Evolutionary conservation across 2,888 invertebrate genomes (phyloP).

Genomic region (Blera fallax): DNA sequence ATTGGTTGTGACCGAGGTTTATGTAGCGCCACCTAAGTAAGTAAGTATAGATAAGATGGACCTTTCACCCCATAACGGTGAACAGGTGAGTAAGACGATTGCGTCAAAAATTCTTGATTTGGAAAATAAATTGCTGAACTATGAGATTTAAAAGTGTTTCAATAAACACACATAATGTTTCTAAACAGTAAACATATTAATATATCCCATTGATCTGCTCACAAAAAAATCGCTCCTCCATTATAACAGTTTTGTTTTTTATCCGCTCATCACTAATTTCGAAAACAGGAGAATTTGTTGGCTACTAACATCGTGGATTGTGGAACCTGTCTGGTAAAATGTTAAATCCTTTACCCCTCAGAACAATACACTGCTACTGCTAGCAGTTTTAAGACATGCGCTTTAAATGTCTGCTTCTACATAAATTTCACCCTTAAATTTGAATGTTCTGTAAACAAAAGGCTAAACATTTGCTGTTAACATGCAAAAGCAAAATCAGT

Average conservation of each 20-base stretch:
- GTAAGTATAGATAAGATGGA: too few relatives aligned
- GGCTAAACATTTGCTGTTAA: neutral
- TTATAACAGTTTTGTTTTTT: constrained; percentile 44
- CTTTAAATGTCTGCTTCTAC: neutral
- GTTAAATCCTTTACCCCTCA: neutral
- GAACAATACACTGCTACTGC: neutral
- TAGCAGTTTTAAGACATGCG: neutral
- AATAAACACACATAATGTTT: too few relatives aligned
- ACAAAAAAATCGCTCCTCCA: neutral
- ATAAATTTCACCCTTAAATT: neutral
- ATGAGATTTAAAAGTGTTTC: too few relatives aligned
- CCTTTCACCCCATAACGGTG: too few relatives aligned
- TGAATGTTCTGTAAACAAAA: neutral
- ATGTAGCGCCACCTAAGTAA: too few relatives aligned
- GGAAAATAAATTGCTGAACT: too few relatives aligned
- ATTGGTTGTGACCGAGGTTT: too few relatives aligned
- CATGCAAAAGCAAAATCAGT: too few relatives aligned
- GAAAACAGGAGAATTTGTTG: constrained; percentile 3
- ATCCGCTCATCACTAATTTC: constrained; percentile 58
- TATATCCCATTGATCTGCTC: neutral
- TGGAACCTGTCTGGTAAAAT: neutral
- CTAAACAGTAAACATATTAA: neutral
- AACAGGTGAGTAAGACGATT: too few relatives aligned
- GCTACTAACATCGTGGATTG: neutral
- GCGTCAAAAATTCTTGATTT: too few relatives aligned